Evolutionary conservation across 2,888 invertebrate genomes (phyloP).

Genomic region (Drosophila yooni): DNA sequence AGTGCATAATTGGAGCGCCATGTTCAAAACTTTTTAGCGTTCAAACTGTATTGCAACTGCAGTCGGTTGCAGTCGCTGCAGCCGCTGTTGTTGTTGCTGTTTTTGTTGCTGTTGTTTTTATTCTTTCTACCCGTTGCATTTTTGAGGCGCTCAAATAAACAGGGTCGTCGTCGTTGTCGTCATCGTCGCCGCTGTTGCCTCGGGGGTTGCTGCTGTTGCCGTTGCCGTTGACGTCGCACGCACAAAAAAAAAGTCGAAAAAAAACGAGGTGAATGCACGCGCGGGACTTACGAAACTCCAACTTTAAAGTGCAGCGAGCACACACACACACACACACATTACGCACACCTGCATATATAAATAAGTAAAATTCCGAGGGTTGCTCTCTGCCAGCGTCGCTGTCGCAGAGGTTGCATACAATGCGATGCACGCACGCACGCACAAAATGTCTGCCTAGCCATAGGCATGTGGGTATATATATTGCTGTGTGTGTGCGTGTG

Average conservation of each 20-base stretch:
- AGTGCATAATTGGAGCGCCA: constrained; percentile 76
- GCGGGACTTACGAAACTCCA: constrained; percentile 81
- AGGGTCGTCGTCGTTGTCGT: constrained; percentile 72
- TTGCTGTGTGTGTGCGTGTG: constrained; percentile 14
- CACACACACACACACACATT: constrained; percentile 38
- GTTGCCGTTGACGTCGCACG: constrained; percentile 63
- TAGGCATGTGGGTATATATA: constrained; percentile 28
- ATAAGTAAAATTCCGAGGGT: constrained; percentile 51
- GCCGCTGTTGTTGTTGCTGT: constrained; percentile 34
- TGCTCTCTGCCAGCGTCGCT: constrained; percentile 43
- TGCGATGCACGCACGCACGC: constrained; percentile 72
- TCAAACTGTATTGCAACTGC: constrained; percentile 74
- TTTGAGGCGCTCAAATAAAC: constrained; percentile 78
- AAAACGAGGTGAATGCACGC: constrained; percentile 84
- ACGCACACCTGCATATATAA: constrained; percentile 46
- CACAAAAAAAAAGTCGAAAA: constrained; percentile 77
- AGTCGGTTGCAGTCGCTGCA: constrained; percentile 41
- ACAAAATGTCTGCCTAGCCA: constrained; percentile 66
- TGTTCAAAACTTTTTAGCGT: constrained; percentile 79
- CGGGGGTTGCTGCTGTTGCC: constrained; percentile 62
- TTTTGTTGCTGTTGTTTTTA: constrained; percentile 38
- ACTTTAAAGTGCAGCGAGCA: constrained; percentile 77
- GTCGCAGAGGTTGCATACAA: constrained; percentile 52
- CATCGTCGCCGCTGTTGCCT: constrained; percentile 56
- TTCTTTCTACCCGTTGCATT: constrained; percentile 60